A percentile compares a stretch with the other conserved stretches of the same genome.
These are phyloP conservation scores for Diplosoma virens DNA, from an alignment of 23 tunicate species.

Conservation along the genomic window DNA sequence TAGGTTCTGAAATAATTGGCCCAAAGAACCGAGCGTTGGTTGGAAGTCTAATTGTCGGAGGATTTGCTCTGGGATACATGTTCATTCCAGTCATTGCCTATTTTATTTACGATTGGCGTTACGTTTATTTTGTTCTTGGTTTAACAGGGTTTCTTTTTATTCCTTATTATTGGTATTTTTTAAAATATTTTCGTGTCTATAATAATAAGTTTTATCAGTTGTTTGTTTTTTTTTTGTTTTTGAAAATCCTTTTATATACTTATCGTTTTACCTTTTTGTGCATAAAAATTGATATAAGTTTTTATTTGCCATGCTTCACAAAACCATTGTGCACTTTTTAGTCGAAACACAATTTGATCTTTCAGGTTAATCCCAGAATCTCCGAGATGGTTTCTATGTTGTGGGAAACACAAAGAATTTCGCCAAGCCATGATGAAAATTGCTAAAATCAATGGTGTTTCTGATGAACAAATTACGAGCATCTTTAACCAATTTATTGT, in stretches of 20 bases:
- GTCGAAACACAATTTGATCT: too few relatives aligned
- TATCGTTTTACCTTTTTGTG: background rate
- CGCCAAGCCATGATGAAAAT: slow-evolving; percentile 27
- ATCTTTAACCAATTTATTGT: background rate
- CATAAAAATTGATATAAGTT: background rate
- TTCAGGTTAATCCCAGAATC: slow-evolving; percentile 60
- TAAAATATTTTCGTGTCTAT: too few relatives aligned
- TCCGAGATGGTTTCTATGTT: slow-evolving; percentile 45
- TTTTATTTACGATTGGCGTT: slow-evolving; percentile 49
- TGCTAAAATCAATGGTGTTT: slow-evolving; percentile 37
- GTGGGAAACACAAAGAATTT: slow-evolving; percentile 21
- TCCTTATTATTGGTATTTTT: slow-evolving; percentile 66
- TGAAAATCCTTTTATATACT: background rate
- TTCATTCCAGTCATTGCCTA: slow-evolving; percentile 57
- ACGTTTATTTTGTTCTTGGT: slow-evolving; percentile 29
- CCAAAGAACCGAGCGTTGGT: slow-evolving; percentile 41
- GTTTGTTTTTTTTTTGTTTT: background rate
- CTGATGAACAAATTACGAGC: background rate
- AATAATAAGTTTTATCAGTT: too few relatives aligned
- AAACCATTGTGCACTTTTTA: too few relatives aligned
- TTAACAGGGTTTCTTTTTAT: slow-evolving; percentile 39
- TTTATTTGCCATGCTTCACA: too few relatives aligned
- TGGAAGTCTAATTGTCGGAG: slow-evolving; percentile 52
- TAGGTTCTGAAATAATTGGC: slow-evolving; percentile 47
- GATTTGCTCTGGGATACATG: slow-evolving; percentile 74